Conservation (phyloP, 2,113 vertebrate species). For the Synodontis membranacea region DNA sequence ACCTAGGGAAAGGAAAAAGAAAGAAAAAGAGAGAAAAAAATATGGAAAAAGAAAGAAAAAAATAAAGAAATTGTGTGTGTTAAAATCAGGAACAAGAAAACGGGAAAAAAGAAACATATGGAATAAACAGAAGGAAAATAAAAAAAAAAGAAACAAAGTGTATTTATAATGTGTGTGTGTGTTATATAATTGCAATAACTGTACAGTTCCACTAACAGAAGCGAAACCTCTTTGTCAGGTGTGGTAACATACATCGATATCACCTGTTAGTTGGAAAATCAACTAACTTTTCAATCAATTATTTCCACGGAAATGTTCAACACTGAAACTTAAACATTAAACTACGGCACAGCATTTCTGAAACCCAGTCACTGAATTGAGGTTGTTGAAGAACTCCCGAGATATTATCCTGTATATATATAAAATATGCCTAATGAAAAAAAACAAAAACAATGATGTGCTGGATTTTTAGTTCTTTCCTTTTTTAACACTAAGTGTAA, state of each 20-base stretch:
- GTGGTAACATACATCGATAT: not conserved
- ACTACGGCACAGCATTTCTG: not conserved
- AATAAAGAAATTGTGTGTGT: not conserved
- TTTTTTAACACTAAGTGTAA: not conserved
- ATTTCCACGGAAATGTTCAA: not conserved
- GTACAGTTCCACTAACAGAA: not conserved
- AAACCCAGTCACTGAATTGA: not conserved
- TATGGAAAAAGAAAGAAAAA: not conserved
- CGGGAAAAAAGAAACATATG: too few species aligned
- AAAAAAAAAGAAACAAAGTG: not conserved
- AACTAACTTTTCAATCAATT: not conserved
- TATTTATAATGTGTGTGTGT: not conserved
- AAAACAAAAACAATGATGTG: slow-evolving; percentile 6
- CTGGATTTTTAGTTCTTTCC: slow-evolving; percentile 1
- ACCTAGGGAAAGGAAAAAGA: not conserved
- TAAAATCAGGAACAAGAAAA: not conserved
- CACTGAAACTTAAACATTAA: not conserved
- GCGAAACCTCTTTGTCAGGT: not conserved
- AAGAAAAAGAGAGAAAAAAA: not conserved
- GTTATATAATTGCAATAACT: not conserved
- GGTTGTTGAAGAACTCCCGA: not conserved
- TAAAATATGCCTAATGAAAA: not conserved
- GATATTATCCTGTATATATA: not conserved
- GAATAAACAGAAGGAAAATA: not conserved
- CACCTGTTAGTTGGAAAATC: not conserved